Evolutionary conservation across 2,888 invertebrate species (phyloP), one percentile per base, ranked within the genome.

Genomic region (Galeruca laticollis): DNA sequence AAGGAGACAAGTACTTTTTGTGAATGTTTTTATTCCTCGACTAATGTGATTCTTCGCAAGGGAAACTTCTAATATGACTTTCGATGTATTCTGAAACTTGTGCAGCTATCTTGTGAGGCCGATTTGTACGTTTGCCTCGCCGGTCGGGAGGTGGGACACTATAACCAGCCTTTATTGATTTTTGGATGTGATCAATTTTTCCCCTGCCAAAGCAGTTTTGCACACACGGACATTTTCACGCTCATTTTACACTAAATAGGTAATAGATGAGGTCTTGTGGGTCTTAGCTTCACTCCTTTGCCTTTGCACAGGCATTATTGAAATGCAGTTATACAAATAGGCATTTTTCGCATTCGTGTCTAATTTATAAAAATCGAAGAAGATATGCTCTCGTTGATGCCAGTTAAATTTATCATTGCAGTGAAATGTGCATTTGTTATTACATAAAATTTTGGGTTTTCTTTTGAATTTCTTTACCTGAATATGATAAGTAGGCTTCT

Each of bases 1-100:
- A 13, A n/a, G 70, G 61, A 13, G 73, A 69, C 15, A 73, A 35
- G 51, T 65, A 73, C 43, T 70, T 69, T 65, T 65, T 69, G 40
- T 73, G 37, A 1, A 4, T 2, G 57, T 69, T 73, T 64, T 59
- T 67, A 26, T 73, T 69, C n/a, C 71, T 40, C 0, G 68, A 73
- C 47, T 68, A 74, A 35, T 74, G 72, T 15, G 72, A 70, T 26
- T 65, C 40, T 37, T 70, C 68, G 13, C 43, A 65, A 64, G 68
- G 68, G 31, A 65, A 65, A 2, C 13, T 35, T 35, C 43, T 43
- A 40, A 68, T 71, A 57, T 71, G 68, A 4, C 37, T 40, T 35
- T 21, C 54, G 5, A 68, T 56, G 26, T 40, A 60, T 15, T 43
- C 26, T 33, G 40, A 40, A 20, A 71, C 60, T n/a, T n/a, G n/a